A percentile compares a stretch with the other conserved stretches of the same genome.
Conservation (phyloP, 2,797 vertebrate species). For the Anolis apletophallus region DNA sequence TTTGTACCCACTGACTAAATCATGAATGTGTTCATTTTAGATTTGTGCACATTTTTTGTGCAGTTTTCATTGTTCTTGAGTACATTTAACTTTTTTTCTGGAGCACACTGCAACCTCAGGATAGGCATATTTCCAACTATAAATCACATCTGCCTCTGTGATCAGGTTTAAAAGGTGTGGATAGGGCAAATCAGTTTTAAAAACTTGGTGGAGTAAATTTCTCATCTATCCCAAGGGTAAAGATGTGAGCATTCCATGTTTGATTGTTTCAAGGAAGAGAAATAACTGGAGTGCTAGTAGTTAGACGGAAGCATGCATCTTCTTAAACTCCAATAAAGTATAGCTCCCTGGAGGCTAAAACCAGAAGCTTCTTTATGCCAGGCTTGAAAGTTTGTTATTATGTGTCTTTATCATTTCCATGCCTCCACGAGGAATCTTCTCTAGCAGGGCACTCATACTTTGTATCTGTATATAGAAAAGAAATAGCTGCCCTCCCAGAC, state of each 20-base stretch:
- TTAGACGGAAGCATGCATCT: background rate
- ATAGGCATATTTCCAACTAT: background rate
- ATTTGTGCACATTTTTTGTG: background rate
- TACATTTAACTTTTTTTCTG: background rate
- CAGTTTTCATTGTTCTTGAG: background rate
- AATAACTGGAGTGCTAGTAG: background rate
- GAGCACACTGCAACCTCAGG: background rate
- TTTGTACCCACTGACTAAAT: background rate
- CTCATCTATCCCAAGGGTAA: background rate
- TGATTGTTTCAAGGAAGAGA: background rate
- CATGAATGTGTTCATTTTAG: background rate
- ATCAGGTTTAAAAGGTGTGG: background rate
- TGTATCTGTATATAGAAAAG: too few species aligned
- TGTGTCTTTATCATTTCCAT: constrained; percentile 32
- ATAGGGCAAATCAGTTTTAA: background rate
- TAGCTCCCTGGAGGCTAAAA: background rate
- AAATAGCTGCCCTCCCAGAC: too few species aligned
- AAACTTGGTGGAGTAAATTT: background rate
- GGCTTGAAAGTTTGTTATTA: background rate
- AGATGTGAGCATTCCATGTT: background rate
- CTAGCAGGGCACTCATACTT: too few species aligned
- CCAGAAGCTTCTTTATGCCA: background rate
- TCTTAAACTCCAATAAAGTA: background rate
- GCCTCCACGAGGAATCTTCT: too few species aligned
- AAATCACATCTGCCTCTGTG: background rate